Evolutionary conservation across 2,888 invertebrate species (phyloP), one percentile per base, ranked within the genome.

Genomic region (Platycheirus rosarum): DNA sequence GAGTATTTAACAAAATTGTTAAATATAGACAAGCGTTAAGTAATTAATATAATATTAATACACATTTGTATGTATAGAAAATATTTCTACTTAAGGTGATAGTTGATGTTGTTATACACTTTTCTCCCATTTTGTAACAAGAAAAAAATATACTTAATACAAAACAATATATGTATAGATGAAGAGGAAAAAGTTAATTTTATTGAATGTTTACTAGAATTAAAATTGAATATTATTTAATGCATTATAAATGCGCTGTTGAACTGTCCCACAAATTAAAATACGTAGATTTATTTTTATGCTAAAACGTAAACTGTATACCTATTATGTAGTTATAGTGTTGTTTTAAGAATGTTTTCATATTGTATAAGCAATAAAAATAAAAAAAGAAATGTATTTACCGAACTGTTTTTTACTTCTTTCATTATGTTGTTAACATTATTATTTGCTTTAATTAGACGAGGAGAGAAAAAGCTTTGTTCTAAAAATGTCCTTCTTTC

Each of bases 361-460:
- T 76, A 82, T 55, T 76, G 76, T 82, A 75, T 44, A 76, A 70
- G 77, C 57, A 57, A 76, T 68, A 66, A 26, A 8, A 75, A 75
- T n/a, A 69, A 75, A 70, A 80, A 62, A 37, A 66, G n/a, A 74
- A 79, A 51, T 23, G 53, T 80, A 75, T 80, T 75, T 65, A 70
- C 23, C 48, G 48, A 70, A 68, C 5, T 11, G 26, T 26, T 26
- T 26, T 26, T 26, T 26, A 4, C 2, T 26, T 26, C 6, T 26
- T 26, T 26, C 26, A 26, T 26, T n/a, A n/a, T n/a, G n/a, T n/a
- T n/a, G n/a, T n/a, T n/a, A n/a, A n/a, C n/a, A n/a, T n/a, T n/a
- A n/a, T n/a, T n/a, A n/a, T n/a, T n/a, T n/a, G n/a, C n/a, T n/a
- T n/a, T n/a, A n/a, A n/a, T n/a, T n/a, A n/a, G n/a, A n/a, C n/a